A percentile compares a stretch with the other conserved stretches of the same genome.
Evolutionary conservation across 1,140 invertebrate genomes (phyloP).

Genomic region (Druon quercuslanigerum): DNA sequence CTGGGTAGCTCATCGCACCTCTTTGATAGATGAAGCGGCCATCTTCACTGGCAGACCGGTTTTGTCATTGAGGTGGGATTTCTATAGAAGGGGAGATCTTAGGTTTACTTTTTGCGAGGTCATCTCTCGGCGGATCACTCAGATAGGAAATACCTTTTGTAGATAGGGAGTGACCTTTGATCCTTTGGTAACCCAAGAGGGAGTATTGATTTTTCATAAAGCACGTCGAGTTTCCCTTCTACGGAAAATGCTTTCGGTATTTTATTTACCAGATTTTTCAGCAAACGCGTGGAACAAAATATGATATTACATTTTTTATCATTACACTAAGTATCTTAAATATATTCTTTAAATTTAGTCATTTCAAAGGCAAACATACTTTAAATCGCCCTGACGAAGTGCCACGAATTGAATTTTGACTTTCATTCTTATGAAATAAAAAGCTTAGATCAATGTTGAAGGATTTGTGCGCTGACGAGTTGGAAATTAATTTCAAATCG

Average conservation of each 20-base stretch:
- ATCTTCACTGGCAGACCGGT: constrained; percentile 49
- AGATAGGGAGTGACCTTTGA: background rate
- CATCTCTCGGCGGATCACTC: constrained; percentile 4
- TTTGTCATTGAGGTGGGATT: constrained; percentile 45
- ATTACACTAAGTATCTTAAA: no score
- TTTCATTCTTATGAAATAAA: background rate
- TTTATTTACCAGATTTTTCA: background rate
- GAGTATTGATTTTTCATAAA: constrained; percentile 32
- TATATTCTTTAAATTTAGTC: no score
- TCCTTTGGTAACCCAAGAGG: background rate
- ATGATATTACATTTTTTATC: no score
- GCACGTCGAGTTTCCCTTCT: background rate
- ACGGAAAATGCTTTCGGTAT: constrained; percentile 31
- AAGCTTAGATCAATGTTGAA: background rate
- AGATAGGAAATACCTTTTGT: constrained; percentile 29
- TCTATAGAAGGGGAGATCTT: constrained; percentile 56
- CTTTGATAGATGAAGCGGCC: constrained; percentile 53
- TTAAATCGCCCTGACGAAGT: no score
- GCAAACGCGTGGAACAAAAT: no score
- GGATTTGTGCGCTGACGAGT: no score
- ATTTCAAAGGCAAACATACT: no score
- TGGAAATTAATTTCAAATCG: background rate
- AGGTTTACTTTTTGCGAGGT: constrained; percentile 49
- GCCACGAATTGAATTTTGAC: no score
- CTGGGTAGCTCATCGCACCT: background rate